A percentile compares a stretch with the other conserved stretches of the same genome.
phyloP scores from a whole-genome alignment of 2,797 vertebrate genomes.

The Pempheris klunzingeri region DNA sequence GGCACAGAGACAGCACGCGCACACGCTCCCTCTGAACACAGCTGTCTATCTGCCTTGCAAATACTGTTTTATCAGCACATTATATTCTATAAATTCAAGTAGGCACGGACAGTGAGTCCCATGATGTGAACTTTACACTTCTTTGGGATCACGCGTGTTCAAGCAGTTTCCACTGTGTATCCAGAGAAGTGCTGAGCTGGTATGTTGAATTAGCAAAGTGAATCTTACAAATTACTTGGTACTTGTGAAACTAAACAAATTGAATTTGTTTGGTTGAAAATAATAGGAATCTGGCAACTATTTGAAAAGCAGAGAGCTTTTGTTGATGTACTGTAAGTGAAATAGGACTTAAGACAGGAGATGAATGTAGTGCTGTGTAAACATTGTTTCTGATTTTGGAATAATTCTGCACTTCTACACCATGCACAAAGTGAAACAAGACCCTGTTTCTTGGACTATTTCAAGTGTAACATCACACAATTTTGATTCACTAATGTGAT shows the following conservation, averaged over 20 bases:
- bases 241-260: background rate
- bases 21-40: background rate
- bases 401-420: constrained; percentile 3
- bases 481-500: background rate
- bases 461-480: background rate
- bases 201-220: background rate
- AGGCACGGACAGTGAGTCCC: constrained; percentile 3
- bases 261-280: background rate
- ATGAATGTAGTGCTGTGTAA: background rate
- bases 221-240: background rate
- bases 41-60: background rate
- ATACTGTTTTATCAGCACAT: background rate
- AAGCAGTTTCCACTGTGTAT: background rate
- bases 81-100: background rate
- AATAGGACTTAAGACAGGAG: background rate
- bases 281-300: background rate
- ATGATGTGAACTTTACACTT: constrained; percentile 63
- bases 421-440: constrained; percentile 1
- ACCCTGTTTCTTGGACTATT: background rate
- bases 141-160: constrained; percentile 54
- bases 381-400: background rate
- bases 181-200: background rate
- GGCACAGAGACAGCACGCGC: background rate
- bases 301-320: background rate
- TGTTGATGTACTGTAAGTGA: background rate